These are phyloP conservation scores for Mycteria americana DNA, from an alignment of 2,797 vertebrate genomes.

Conservation along the genomic window DNA sequence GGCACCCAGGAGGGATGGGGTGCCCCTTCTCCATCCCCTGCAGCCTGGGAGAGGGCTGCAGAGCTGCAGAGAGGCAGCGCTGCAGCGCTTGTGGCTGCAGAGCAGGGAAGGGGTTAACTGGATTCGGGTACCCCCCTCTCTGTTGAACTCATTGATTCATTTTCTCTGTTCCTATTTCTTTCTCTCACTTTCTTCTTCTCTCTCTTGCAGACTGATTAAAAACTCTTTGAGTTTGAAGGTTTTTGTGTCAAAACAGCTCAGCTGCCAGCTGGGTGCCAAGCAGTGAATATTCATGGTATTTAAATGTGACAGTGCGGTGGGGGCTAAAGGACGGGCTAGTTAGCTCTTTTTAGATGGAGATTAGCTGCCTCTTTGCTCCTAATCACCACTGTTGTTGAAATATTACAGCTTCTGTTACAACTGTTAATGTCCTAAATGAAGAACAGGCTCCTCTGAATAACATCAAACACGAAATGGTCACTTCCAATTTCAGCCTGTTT, in stretches of 20 bases:
- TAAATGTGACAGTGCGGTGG: conserved; percentile 46
- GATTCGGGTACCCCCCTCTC: background rate
- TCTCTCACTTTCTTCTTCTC: conserved; percentile 62
- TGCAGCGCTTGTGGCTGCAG: background rate
- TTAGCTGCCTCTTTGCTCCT: conserved; percentile 67
- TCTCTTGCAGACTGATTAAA: conserved; percentile 65
- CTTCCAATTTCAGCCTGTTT: conserved; percentile 47
- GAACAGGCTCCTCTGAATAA: conserved; percentile 62
- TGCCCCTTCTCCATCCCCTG: background rate
- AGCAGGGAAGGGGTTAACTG: conserved; percentile 49
- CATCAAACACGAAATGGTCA: conserved; percentile 55
- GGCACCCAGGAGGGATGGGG: background rate
- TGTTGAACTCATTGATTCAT: conserved; percentile 63
- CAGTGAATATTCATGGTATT: conserved; percentile 68
- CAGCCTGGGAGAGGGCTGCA: background rate
- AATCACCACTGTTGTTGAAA: conserved; percentile 74
- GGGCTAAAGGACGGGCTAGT: conserved; percentile 49
- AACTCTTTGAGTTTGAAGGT: conserved; percentile 72
- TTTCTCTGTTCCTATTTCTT: conserved; percentile 54
- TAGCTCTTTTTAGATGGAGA: conserved; percentile 71
- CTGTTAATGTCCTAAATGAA: conserved; percentile 66
- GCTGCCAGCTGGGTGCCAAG: conserved; percentile 63
- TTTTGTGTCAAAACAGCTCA: conserved; percentile 70
- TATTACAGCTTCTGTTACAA: conserved; percentile 72
- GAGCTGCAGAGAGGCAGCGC: background rate